These are phyloP conservation scores for Tangara arthus DNA, from an alignment of 2,797 vertebrate genomes.

Conservation along the genomic window DNA sequence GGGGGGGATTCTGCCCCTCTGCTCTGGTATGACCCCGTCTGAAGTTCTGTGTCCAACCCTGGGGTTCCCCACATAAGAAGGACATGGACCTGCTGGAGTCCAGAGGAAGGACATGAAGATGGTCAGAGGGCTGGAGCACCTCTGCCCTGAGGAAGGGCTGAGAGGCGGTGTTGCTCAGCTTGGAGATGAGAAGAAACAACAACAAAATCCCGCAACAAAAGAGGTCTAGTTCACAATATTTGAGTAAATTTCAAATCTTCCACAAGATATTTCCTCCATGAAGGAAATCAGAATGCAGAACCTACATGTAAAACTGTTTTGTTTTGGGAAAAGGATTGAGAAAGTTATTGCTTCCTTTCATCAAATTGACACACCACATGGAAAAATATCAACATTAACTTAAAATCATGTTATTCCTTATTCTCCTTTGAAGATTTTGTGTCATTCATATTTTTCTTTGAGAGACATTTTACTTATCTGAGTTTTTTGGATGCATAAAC, in stretches of 20 bases:
- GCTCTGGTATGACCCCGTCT: background rate
- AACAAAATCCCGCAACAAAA: background rate
- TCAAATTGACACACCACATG: background rate
- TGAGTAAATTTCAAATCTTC: background rate
- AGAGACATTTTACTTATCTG: background rate
- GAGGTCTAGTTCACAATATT: background rate
- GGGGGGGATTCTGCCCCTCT: background rate
- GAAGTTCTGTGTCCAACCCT: background rate
- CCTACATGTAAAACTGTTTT: background rate
- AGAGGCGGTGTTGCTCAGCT: background rate
- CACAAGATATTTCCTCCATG: background rate
- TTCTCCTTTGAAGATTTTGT: background rate
- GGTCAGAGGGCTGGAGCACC: background rate
- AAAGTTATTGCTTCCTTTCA: background rate
- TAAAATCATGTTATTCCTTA: background rate
- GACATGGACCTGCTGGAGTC: background rate
- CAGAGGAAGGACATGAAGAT: background rate
- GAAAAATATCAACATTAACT: background rate
- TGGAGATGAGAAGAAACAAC: background rate
- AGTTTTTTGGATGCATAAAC: background rate
- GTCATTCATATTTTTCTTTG: background rate
- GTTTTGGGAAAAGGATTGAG: background rate
- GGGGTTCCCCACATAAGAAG: background rate
- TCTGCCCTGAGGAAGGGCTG: background rate
- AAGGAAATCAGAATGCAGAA: background rate